A percentile compares a stretch with the other conserved stretches of the same genome.
These are phyloP conservation scores for Felis chaus DNA, from an alignment of 2,113 vertebrate genomes.

Conservation along the genomic window DNA sequence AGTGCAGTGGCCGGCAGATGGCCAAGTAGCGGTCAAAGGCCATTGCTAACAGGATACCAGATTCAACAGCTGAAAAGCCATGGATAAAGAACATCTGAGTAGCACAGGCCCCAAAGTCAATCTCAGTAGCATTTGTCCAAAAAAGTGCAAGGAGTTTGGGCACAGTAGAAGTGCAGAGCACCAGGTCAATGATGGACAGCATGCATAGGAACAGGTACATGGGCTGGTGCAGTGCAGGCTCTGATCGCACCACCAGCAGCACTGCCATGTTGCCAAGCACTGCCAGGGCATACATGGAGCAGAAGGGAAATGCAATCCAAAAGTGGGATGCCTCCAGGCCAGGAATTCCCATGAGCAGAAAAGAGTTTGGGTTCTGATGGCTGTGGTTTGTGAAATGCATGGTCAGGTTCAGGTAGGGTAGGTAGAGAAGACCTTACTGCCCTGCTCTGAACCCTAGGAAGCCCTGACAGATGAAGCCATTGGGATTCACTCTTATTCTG, in stretches of 20 bases:
- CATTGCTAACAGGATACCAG: slow-evolving; percentile 75
- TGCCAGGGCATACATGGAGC: slow-evolving; percentile 73
- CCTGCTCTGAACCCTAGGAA: neutral
- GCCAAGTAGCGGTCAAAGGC: slow-evolving; percentile 77
- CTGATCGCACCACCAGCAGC: slow-evolving; percentile 66
- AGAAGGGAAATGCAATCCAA: slow-evolving; percentile 78
- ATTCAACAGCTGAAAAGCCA: slow-evolving; percentile 78
- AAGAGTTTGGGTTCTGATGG: slow-evolving; percentile 57
- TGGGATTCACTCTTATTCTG: neutral
- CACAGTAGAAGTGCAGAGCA: slow-evolving; percentile 73
- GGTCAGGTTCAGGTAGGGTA: neutral
- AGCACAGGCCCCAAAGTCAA: slow-evolving; percentile 72
- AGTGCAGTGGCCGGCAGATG: slow-evolving; percentile 73
- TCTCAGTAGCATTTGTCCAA: slow-evolving; percentile 69
- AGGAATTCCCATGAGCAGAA: slow-evolving; percentile 76
- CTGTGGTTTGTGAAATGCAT: slow-evolving; percentile 68
- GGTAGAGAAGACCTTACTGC: neutral
- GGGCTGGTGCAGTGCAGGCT: slow-evolving; percentile 70
- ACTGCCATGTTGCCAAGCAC: slow-evolving; percentile 71
- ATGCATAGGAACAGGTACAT: slow-evolving; percentile 78
- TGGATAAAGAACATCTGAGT: slow-evolving; percentile 81
- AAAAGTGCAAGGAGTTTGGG: slow-evolving; percentile 77
- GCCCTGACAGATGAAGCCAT: neutral
- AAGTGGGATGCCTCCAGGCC: slow-evolving; percentile 74
- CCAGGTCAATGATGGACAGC: slow-evolving; percentile 71